Evolutionary conservation across 2,113 vertebrate genomes (phyloP).

Genomic region (Crypturellus undulatus): DNA sequence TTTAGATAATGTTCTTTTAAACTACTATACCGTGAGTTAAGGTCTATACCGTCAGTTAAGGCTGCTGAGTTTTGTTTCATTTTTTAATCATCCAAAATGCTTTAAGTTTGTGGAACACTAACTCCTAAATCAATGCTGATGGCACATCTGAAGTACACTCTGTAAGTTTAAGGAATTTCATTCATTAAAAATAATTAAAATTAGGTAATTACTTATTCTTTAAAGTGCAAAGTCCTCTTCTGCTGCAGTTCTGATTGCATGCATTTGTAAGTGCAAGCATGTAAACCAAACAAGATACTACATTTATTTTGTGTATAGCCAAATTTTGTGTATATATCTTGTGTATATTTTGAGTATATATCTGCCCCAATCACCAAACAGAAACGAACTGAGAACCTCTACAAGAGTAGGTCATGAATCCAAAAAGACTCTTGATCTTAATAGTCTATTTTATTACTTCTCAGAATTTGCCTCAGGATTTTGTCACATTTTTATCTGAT

Average conservation of each 20-base stretch:
- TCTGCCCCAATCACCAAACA: background rate
- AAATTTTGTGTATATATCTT: too few relatives aligned
- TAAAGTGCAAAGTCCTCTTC: background rate
- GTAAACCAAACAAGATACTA: slow-evolving; percentile 10
- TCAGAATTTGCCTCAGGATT: background rate
- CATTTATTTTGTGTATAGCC: background rate
- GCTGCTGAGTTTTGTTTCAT: background rate
- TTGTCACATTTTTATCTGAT: background rate
- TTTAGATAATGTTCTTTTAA: slow-evolving; percentile 26
- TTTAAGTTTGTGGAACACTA: background rate
- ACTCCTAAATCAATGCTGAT: slow-evolving; percentile 11
- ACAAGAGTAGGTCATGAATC: background rate
- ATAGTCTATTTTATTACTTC: background rate
- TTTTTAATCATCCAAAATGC: background rate
- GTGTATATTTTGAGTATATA: too few relatives aligned
- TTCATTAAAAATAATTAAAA: slow-evolving; percentile 28
- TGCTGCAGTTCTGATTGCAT: background rate
- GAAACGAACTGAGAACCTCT: background rate
- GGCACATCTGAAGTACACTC: background rate
- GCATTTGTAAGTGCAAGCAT: background rate
- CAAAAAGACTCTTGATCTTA: background rate
- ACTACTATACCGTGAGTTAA: background rate
- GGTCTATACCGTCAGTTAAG: background rate
- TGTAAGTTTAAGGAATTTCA: slow-evolving; percentile 16
- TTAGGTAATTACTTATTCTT: background rate